Evolutionary conservation across 2,888 invertebrate genomes (phyloP).

Genomic region (Pogonocherus hispidulus): DNA sequence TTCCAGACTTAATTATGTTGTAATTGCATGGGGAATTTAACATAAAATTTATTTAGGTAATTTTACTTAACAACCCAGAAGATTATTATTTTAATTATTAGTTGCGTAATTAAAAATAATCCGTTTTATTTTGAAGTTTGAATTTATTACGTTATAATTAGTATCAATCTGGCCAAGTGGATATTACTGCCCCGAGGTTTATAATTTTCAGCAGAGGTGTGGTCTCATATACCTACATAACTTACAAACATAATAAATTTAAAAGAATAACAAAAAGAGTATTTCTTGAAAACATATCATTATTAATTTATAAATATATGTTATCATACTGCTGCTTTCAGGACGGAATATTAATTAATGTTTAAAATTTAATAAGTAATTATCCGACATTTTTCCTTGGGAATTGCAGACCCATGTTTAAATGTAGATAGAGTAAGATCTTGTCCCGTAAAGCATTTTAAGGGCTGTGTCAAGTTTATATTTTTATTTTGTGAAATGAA

Average conservation of each 20-base stretch:
- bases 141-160: constrained; percentile 61
- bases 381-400: constrained; percentile 33
- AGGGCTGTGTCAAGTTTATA: background rate
- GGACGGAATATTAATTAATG: constrained; percentile 48
- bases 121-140: constrained; percentile 56
- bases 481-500: background rate
- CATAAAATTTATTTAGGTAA: constrained; percentile 62
- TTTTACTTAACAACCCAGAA: constrained; percentile 59
- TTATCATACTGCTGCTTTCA: constrained; percentile 51
- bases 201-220: constrained; percentile 59
- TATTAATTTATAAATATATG: constrained; percentile 55
- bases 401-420: constrained; percentile 7
- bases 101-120: constrained; percentile 60
- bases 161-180: constrained; percentile 58
- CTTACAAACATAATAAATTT: constrained; percentile 53
- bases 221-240: constrained; percentile 55
- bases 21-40: constrained; percentile 58
- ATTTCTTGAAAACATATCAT: constrained; percentile 50
- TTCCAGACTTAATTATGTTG: constrained; percentile 56
- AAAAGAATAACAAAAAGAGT: constrained; percentile 48
- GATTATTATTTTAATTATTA: constrained; percentile 62
- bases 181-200: constrained; percentile 53
- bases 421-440: background rate
- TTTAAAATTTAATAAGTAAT: constrained; percentile 46
- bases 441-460: background rate